Evolutionary conservation across 2,797 vertebrate species (phyloP), one percentile per base, ranked within the genome.

Genomic region (Falco naumanni): DNA sequence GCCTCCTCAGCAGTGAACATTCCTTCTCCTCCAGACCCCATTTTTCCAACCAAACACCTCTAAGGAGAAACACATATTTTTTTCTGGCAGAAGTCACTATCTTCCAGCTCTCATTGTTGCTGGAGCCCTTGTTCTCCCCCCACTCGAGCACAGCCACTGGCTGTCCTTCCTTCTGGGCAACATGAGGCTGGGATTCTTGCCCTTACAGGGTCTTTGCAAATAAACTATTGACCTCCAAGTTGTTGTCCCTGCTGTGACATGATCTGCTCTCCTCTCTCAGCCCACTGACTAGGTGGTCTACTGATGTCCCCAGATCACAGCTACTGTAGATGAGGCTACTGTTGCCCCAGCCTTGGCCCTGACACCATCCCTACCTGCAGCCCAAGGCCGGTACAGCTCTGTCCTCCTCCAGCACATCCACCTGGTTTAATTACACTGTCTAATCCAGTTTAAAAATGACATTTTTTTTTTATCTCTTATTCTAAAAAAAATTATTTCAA

Each of bases 221-320:
- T 31, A 19, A 34, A 31, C 10, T 29, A 26, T 16, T 2, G 0
- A 19, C 18, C 4, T 48, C 29, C 2, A 5, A 64, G 24, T 15
- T 9, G 0, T 33, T 1, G 1, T 86, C 13, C 25, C 29, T 51
- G 51, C 29, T n/a, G 12, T 63, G 20, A 20, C 43, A 47, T 1
- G 5, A 16, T 11, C 21, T 48, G 24, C 8, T 66, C 47, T 64
- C 11, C 26, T 59, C 7, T 34, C 31, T 69, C 31, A 79, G 6
- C 22, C 39, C 10, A 2, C 22, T 76, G 41, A 33, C 5, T 48
- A 68, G 22, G 28, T 48, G 25, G 19, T 78, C 13, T 45, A 37
- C 16, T 26, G 29, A 25, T 51, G 10, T 56, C n/a, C 48, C 34
- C 25, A 64, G 28, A 53, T 8, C 28, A 74, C 16, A 59, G 26